Evolutionary conservation across 2,113 vertebrate species (phyloP), one percentile per base, ranked within the genome.

Genomic region (Eptesicus fuscus): DNA sequence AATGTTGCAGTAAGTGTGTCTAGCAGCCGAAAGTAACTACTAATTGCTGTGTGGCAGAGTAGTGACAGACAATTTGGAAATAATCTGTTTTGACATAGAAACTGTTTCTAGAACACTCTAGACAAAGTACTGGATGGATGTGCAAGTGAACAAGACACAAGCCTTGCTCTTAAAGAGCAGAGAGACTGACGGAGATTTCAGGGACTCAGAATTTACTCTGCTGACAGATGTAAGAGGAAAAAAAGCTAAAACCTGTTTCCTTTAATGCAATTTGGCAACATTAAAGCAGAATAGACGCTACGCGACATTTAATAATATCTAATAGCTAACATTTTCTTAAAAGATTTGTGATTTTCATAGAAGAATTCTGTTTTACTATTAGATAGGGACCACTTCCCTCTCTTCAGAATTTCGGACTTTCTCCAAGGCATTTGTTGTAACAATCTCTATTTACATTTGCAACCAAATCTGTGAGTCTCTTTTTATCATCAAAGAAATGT

Each of bases 11-110:
- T 88, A 90, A 79, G 76, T 79, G 40, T 63, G 35, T 63, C 79
- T 80, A 90, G 70, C 13, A 63, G 25, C 7, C 40, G 23, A 78
- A 95, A 95, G 65, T 80, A 95, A 83, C 79, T 67, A 47, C n/a
- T 74, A 37, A 85, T 87, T 74, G 70, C 28, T 65, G 7, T n/a
- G n/a, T 63, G 23, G 20, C 78, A 83, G 86, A 49, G 12, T 9
- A 90, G n/a, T 18, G 14, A 83, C 18, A 10, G 17, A 67, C n/a
- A 73, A 53, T 82, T 69, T 91, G 32, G 63, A 90, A 84, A 90
- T 1, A 95, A 76, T 61, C 9, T 32, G 80, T 88, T 93, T 65
- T 80, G 42, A 91, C 51, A 84, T 4, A 40, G 25, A 93, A 83
- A 88, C 16, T 79, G 4, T n/a, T 88, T 95, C 77, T 37, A 67